These are phyloP conservation scores for Probaryconus sp. DNA, from an alignment of 1,140 invertebrate species.

Conservation along the genomic window DNA sequence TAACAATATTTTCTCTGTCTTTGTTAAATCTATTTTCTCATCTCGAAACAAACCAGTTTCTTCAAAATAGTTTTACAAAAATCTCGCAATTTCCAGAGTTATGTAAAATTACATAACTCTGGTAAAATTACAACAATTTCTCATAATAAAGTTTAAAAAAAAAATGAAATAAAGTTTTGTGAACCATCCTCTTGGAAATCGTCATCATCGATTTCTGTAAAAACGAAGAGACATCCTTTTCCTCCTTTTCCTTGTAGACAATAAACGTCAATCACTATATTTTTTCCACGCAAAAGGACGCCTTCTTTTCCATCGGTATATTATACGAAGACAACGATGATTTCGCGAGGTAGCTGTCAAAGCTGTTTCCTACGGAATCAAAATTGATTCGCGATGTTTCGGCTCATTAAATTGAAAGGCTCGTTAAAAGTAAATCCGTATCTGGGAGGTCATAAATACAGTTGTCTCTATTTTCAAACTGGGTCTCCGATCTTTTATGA, in stretches of 20 bases:
- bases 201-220: constrained; percentile 25
- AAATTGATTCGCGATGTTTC: constrained; percentile 31
- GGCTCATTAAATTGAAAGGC: constrained; percentile 20
- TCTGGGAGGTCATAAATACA: neutral
- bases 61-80: too few relatives aligned
- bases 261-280: constrained; percentile 36
- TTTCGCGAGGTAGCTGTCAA: constrained; percentile 28
- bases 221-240: constrained; percentile 1
- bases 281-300: neutral
- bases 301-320: constrained; percentile 1
- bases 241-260: constrained; percentile 14
- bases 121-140: too few relatives aligned
- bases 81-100: too few relatives aligned
- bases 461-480: neutral
- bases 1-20: too few relatives aligned
- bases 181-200: too few relatives aligned
- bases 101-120: too few relatives aligned
- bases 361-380: neutral
- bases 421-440: constrained; percentile 11
- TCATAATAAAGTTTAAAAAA: too few relatives aligned
- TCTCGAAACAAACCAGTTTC: too few relatives aligned
- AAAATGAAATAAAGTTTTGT: too few relatives aligned
- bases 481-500: neutral
- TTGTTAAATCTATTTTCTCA: too few relatives aligned
- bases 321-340: constrained; percentile 14